These are phyloP conservation scores for Lytechinus pictus DNA, from an alignment of 35 echinoderm and acorn worm species.

Conservation along the genomic window DNA sequence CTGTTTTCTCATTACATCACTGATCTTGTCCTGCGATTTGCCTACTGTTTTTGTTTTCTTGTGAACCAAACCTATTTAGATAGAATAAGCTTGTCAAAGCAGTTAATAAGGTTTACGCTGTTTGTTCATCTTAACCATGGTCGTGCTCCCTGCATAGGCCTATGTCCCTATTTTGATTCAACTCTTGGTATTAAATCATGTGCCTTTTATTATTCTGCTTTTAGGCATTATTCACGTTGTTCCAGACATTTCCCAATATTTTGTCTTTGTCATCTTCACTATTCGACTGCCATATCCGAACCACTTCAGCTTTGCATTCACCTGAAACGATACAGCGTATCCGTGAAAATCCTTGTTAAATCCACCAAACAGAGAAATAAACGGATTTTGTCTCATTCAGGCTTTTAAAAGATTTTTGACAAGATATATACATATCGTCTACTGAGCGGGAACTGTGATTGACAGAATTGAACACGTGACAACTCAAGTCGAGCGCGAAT, in stretches of 20 bases:
- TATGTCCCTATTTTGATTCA: too few relatives aligned
- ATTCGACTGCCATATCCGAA: not conserved
- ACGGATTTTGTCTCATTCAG: not conserved
- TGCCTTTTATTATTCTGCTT: not conserved
- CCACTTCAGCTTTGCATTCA: not conserved
- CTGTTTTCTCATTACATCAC: too few relatives aligned
- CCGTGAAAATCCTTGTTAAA: not conserved
- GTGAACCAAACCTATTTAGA: too few relatives aligned
- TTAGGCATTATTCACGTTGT: not conserved
- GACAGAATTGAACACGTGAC: not conserved
- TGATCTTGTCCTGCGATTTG: too few relatives aligned
- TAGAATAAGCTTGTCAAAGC: too few relatives aligned
- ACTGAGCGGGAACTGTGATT: not conserved
- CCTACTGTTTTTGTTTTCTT: too few relatives aligned
- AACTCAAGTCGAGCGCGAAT: not conserved
- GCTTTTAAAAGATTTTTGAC: conserved; percentile 14
- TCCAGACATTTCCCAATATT: not conserved
- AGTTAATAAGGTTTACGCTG: too few relatives aligned
- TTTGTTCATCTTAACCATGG: too few relatives aligned
- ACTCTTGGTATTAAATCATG: too few relatives aligned
- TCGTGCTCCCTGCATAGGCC: too few relatives aligned
- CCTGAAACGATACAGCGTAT: not conserved
- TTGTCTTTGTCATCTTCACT: not conserved
- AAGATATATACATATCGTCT: not conserved
- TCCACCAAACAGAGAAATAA: not conserved